Evolutionary conservation across 2,797 vertebrate species (phyloP), one percentile per base, ranked within the genome.

Genomic region (Acridotheres tristis): DNA sequence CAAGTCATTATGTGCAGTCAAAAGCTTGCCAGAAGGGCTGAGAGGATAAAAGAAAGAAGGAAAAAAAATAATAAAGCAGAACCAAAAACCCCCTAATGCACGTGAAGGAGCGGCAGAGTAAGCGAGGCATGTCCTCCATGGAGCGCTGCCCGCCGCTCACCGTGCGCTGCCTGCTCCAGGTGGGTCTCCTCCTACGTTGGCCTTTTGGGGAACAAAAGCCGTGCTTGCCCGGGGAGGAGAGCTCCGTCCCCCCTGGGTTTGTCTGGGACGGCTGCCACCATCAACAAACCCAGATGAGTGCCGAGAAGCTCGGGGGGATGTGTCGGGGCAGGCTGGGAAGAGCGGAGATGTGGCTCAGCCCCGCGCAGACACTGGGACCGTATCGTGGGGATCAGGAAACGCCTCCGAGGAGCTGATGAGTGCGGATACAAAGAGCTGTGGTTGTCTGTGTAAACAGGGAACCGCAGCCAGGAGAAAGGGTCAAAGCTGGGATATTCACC

Each of bases 21-120:
- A 85, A 92, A 86, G 67, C 82, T 72, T 92, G 92, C 96, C 97
- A 96, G 96, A 82, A 94, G 88, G 94, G 84, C 84, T 43, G 42
- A 72, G 86, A 95, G 90, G 93, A 96, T 95, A 92, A 97, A 97
- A 96, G 94, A 32, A 62, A 90, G 53, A 1, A 5, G 8, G 13
- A 16, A 21, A 8, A 48, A 14, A 34, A 53, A 54, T 40, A 59
- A 34, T 5, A 27, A 54, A 43, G 27, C 25, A 32, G 25, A 48
- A 74, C n/a, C 21, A 76, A 18, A 43, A 51, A 11, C 1, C 2
- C 65, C 45, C 55, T 55, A 45, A 71, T 38, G 93, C 85, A 85
- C 21, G 42, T 74, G 76, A 84, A 80, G 93, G 85, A 95, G 96
- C 74, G 84, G 85, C 81, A 55, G 86, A 38, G 87, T 9, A 80